Percentiles rank a stretch among this genome's conserved stretches.
Conservation (phyloP, 2,797 vertebrate genomes). For the Pteronotus mesoamericanus region DNA sequence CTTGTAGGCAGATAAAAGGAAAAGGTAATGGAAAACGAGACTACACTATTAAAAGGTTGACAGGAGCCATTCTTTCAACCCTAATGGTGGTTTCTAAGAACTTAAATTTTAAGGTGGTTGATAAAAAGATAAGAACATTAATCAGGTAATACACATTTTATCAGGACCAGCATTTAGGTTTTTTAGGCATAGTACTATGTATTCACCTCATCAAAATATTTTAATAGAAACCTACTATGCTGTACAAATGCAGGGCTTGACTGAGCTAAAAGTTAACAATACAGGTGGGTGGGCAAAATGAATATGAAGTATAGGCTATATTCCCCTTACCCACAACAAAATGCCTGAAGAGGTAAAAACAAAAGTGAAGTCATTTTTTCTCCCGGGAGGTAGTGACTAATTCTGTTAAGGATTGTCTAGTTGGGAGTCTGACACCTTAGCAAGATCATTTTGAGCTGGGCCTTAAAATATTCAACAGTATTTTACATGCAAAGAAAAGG, state of each 20-base stretch:
- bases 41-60: neutral
- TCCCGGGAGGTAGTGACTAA: neutral
- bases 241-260: neutral
- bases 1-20: neutral
- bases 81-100: neutral
- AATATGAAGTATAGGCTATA: neutral
- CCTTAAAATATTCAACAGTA: neutral
- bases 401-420: neutral
- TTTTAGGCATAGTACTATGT: neutral
- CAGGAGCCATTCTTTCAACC: neutral
- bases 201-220: neutral
- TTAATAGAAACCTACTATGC: neutral
- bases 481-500: neutral
- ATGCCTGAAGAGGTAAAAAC: neutral
- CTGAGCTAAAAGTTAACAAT: neutral
- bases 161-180: neutral
- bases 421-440: neutral
- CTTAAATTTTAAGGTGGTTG: neutral
- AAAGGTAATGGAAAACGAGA: neutral
- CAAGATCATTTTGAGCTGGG: neutral
- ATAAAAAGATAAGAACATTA: neutral
- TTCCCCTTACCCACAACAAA: neutral
- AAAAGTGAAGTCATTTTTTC: neutral
- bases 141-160: neutral
- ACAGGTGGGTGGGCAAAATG: neutral